Base-by-base conservation (phyloP, 2,113 vertebrate species). In the Typhlomys cinereus region DNA sequence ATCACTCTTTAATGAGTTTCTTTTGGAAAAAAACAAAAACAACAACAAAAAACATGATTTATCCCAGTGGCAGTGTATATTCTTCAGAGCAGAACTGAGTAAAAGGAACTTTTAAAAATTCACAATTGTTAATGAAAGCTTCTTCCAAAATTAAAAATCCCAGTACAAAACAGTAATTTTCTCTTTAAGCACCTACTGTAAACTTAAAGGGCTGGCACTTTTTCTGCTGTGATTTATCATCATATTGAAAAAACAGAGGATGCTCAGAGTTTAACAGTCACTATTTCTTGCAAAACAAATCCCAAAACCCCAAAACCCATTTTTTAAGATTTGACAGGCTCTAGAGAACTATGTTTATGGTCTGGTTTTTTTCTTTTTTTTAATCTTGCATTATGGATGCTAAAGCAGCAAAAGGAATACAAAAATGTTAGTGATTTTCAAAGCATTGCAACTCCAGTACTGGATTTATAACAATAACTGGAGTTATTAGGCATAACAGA, bases 21-120 rank as follows among this genome's bases (percentile, higher is more conserved):
- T 95, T 50, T 95, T 93, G 64, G 10, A 73, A 81, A 75, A 67
- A n/a, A n/a, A n/a, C n/a, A n/a, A n/a, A n/a, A n/a, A n/a, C n/a
- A n/a, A n/a, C n/a, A n/a, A n/a, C n/a, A n/a, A n/a, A n/a, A n/a
- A n/a, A n/a, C n/a, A n/a, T n/a, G n/a, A n/a, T n/a, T n/a, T n/a
- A n/a, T n/a, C n/a, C n/a, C n/a, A n/a, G n/a, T n/a, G n/a, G n/a
- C n/a, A n/a, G n/a, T n/a, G n/a, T n/a, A n/a, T n/a, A n/a, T n/a
- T n/a, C n/a, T n/a, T 59, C 41, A 61, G 46, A 2, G 76, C 70
- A 79, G 64, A 95, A 86, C 73, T 67, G 61, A 54, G 27, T 57
- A 67, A 78, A 69, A 69, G 48, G 18, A 71, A 13, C 29, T 44
- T 67, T 83, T 69, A 86, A 64, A n/a, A 92, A 79, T 6, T 85